Evolutionary conservation across 2,888 invertebrate genomes (phyloP), one percentile per base, ranked within the genome.

Genomic region (Bombyx huttoni): DNA sequence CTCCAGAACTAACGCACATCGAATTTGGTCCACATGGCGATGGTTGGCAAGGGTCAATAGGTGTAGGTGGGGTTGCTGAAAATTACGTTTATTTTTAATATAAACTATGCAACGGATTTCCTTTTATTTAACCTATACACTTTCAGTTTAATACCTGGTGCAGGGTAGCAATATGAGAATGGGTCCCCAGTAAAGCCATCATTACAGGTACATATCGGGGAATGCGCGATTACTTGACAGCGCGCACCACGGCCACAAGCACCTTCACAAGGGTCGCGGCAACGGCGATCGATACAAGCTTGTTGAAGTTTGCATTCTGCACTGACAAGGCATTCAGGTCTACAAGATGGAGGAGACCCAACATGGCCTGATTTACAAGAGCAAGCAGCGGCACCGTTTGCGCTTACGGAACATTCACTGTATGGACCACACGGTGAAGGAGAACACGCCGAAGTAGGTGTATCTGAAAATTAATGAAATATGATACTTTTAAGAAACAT

Each of bases 361-460:
- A 93, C 89, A 63, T 94, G 94, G 49, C 92, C 92, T 1, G 91
- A 82, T 47, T 92, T 87, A 70, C 95, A 96, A 7, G 91, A 91
- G 69, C 95, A 95, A 52, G 91, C 85, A 24, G 92, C 93, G 56
- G 92, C 89, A 50, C 89, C 89, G 49, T 77, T 82, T 7, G 73
- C 54, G 54, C 80, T 86, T 12, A 88, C 82, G 55, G 80, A 75
- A 66, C 93, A 94, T 62, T 91, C 84, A 47, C 94, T 92, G 68
- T 94, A 94, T 9, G 93, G 89, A 7, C 94, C 94, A 68, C 96
- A 96, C 0, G 95, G 94, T 50, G 92, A 93, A 49, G 94, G 95
- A 48, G 91, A 85, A 70, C 96, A 96, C 10, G 90, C 87, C 49
- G 72, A 68, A 52, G 67, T 68, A 9, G 60, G 58, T 50, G 64